Conservation (phyloP, 2,797 vertebrate species). For the Coreius guichenoti region DNA sequence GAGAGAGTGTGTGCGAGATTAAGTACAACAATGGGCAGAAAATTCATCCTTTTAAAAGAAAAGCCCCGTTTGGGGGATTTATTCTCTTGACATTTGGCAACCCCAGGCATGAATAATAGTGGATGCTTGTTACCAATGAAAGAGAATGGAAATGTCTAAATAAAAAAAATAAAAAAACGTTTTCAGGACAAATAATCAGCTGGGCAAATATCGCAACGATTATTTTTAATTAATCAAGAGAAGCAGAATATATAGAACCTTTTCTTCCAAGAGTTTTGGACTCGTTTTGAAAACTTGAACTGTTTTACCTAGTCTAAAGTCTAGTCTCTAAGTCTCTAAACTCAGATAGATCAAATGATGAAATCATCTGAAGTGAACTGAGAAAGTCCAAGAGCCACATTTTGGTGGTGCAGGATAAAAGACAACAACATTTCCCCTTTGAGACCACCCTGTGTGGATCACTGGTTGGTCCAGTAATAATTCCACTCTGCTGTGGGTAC, state of each 20-base stretch:
- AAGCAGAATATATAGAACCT: background rate
- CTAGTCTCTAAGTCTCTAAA: background rate
- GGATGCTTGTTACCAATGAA: too few relatives aligned
- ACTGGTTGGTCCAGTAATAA: constrained; percentile 13
- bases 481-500: constrained; percentile 61
- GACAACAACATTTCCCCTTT: background rate
- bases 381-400: constrained; percentile 6
- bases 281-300: background rate
- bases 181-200: too few relatives aligned
- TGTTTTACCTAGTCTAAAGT: background rate
- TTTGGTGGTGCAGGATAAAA: background rate
- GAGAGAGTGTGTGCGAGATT: too few relatives aligned
- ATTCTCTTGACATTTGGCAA: too few relatives aligned
- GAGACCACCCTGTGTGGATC: constrained; percentile 8
- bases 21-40: too few relatives aligned
- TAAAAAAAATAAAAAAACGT: too few relatives aligned
- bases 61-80: too few relatives aligned
- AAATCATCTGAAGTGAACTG: background rate
- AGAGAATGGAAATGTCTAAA: too few relatives aligned
- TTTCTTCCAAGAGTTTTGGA: background rate
- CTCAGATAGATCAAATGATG: background rate
- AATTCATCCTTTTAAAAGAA: too few relatives aligned
- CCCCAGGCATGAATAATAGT: too few relatives aligned
- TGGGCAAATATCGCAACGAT: too few relatives aligned
- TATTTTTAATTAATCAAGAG: background rate